These are phyloP conservation scores for Poecilia wingei DNA, from an alignment of 2,797 vertebrate genomes.

Conservation along the genomic window DNA sequence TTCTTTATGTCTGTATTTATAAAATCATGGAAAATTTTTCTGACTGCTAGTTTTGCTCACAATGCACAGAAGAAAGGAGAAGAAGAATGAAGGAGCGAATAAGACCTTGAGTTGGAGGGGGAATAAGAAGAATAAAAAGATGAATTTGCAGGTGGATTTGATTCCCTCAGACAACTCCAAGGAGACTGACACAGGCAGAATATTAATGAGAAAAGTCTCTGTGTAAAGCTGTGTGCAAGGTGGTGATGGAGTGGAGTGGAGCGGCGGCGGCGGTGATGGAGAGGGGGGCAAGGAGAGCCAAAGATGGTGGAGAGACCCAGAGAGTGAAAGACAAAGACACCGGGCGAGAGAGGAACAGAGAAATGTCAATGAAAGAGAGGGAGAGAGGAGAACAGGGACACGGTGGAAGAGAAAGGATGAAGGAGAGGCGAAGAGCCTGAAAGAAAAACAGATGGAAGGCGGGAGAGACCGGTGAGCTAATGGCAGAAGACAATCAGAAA, in stretches of 20 bases:
- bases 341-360: conserved; percentile 35
- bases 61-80: conserved; percentile 30
- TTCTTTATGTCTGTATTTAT: conserved; percentile 22
- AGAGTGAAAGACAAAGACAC: conserved; percentile 21
- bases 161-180: conserved; percentile 77
- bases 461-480: conserved; percentile 52
- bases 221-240: conserved; percentile 17
- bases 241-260: conserved; percentile 12
- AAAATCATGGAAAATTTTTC: conserved; percentile 21
- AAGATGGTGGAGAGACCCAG: conserved; percentile 41
- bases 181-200: conserved; percentile 76
- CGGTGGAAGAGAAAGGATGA: conserved; percentile 19
- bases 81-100: conserved; percentile 50
- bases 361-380: conserved; percentile 46
- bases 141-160: conserved; percentile 77
- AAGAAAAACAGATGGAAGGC: conserved; percentile 45
- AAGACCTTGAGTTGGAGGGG: conserved; percentile 64
- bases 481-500: conserved; percentile 58
- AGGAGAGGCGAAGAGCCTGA: conserved; percentile 48
- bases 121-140: conserved; percentile 73
- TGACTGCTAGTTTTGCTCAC: conserved; percentile 39
- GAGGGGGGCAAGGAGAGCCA: conserved; percentile 22
- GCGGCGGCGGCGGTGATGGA: not conserved
- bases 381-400: conserved; percentile 30
- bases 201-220: conserved; percentile 70